These are phyloP conservation scores for Acanthosepion pharaonis DNA, from an alignment of 2,888 invertebrate species.

Conservation along the genomic window DNA sequence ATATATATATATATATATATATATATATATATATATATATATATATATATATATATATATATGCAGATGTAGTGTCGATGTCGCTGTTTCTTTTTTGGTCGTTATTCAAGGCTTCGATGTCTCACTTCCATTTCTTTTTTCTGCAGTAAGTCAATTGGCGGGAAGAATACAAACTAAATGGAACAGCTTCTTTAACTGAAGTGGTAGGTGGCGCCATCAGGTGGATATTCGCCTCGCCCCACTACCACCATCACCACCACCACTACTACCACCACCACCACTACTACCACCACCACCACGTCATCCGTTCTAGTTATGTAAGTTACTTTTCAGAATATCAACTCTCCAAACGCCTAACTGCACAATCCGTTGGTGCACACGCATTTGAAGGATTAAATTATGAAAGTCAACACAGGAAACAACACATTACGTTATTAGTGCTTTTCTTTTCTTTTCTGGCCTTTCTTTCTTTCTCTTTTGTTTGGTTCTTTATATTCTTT, in stretches of 20 bases:
- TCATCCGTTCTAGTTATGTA: not conserved
- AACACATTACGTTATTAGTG: too few relatives aligned
- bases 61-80: not conserved
- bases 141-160: not conserved
- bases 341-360: not conserved
- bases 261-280: not conserved
- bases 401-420: not conserved
- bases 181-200: not conserved
- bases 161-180: not conserved
- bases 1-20: too few relatives aligned
- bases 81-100: not conserved
- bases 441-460: not conserved
- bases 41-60: not conserved
- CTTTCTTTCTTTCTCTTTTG: not conserved
- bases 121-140: not conserved
- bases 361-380: not conserved
- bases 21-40: too few relatives aligned
- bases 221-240: not conserved
- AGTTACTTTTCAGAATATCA: slow-evolving; percentile 33
- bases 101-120: not conserved
- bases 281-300: not conserved
- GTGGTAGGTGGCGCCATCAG: not conserved
- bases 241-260: too few relatives aligned
- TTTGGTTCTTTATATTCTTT: too few relatives aligned
- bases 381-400: not conserved